A percentile compares a stretch with the other conserved stretches of the same genome.
phyloP scores from a whole-genome alignment of 2,888 invertebrate species.

The Nephrotoma flavescens region DNA sequence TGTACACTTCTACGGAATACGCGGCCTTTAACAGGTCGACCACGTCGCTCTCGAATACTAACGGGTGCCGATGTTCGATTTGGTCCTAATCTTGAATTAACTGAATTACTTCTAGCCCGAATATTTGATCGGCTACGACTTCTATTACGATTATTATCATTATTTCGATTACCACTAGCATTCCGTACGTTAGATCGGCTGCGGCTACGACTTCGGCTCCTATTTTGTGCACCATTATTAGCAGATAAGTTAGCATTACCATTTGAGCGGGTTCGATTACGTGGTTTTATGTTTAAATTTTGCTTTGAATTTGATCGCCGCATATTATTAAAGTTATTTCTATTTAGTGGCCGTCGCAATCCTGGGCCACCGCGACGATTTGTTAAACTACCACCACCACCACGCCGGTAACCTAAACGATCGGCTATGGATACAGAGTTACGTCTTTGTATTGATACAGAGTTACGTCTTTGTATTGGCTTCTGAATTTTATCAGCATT shows the following conservation, averaged over 20 bases:
- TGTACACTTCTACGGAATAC: not conserved
- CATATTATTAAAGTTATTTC: conserved; percentile 3
- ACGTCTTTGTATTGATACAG: conserved; percentile 20
- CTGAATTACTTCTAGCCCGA: conserved; percentile 7
- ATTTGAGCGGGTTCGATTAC: conserved; percentile 8
- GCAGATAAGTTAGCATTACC: not conserved
- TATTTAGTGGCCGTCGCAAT: not conserved
- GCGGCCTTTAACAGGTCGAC: conserved; percentile 20
- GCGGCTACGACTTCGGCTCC: conserved; percentile 8
- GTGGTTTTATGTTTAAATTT: not conserved
- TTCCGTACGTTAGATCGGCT: conserved; percentile 10
- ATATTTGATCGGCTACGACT: not conserved
- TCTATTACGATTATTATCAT: not conserved
- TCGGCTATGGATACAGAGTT: conserved; percentile 20
- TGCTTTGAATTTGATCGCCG: not conserved
- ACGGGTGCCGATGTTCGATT: conserved; percentile 8
- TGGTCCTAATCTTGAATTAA: conserved; percentile 9
- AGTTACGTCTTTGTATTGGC: conserved; percentile 21
- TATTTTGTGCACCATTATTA: not conserved
- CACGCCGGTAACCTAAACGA: conserved; percentile 21
- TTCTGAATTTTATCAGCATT: conserved; percentile 26
- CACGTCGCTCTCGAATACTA: conserved; percentile 18
- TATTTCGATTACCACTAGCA: not conserved
- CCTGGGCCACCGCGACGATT: conserved; percentile 1
- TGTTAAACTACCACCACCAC: conserved; percentile 19